Conservation (phyloP, 2,888 invertebrate genomes). For the Criorhina ranunculi region DNA sequence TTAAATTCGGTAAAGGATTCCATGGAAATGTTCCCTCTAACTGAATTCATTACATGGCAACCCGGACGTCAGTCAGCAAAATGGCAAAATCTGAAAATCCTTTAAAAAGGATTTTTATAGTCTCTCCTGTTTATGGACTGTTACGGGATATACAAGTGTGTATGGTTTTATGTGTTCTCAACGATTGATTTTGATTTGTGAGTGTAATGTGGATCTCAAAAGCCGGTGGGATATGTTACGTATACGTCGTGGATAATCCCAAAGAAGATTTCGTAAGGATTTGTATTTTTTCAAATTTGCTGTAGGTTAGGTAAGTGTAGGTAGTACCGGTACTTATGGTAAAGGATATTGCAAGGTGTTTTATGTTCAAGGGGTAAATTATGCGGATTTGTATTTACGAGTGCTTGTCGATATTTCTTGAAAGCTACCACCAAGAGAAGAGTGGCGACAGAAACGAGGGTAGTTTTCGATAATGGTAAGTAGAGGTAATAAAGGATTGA, state of each 20-base stretch:
- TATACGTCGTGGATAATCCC: conserved; percentile 33
- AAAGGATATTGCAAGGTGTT: conserved; percentile 32
- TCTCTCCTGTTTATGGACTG: conserved; percentile 43
- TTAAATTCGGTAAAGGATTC: conserved; percentile 37
- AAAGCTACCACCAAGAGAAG: background rate
- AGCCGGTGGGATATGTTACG: conserved; percentile 4
- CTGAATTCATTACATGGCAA: conserved; percentile 28
- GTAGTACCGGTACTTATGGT: conserved; percentile 17
- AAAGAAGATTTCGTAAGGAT: conserved; percentile 30
- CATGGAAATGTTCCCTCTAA: conserved; percentile 22
- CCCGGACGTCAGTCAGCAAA: background rate
- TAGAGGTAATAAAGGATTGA: conserved; percentile 19
- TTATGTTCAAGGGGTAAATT: conserved; percentile 22
- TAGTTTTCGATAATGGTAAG: conserved; percentile 19
- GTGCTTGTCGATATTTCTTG: conserved; percentile 19
- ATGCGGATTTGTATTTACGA: conserved; percentile 53
- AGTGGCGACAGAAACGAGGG: background rate
- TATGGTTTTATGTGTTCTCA: conserved; percentile 40
- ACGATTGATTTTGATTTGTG: conserved; percentile 74
- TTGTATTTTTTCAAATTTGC: conserved; percentile 51
- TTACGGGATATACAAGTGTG: conserved; percentile 18
- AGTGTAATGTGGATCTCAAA: conserved; percentile 22
- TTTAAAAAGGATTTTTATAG: conserved; percentile 66
- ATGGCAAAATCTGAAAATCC: conserved; percentile 53
- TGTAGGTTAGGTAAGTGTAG: conserved; percentile 1